Conservation (phyloP, 1,140 invertebrate genomes). For the Neoseiulus cucumeris region DNA sequence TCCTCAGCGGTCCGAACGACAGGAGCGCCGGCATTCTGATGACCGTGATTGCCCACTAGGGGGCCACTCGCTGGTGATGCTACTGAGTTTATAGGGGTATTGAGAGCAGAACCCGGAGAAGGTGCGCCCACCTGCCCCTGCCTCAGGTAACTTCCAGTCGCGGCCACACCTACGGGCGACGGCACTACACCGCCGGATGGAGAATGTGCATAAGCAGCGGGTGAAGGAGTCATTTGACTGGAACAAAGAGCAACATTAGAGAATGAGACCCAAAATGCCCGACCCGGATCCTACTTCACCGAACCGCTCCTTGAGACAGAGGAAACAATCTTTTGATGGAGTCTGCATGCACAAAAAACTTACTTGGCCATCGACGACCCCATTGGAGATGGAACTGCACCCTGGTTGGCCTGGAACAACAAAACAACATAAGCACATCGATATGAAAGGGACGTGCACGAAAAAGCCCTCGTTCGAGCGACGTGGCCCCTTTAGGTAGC, state of each 20-base stretch:
- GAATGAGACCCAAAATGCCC: no score
- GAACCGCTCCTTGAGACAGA: no score
- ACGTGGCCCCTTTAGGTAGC: no score
- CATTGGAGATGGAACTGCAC: not conserved
- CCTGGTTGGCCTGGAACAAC: not conserved
- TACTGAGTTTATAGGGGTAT: conserved; percentile 24
- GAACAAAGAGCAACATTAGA: conserved; percentile 20
- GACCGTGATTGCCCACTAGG: conserved; percentile 24
- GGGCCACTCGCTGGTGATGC: conserved; percentile 22
- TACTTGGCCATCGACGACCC: not conserved
- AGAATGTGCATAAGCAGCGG: conserved; percentile 29
- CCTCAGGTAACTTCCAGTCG: conserved; percentile 22
- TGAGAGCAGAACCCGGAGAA: conserved; percentile 25
- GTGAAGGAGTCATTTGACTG: conserved; percentile 45
- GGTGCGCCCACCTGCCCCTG: conserved; percentile 34
- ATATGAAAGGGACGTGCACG: no score
- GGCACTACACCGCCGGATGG: conserved; percentile 19
- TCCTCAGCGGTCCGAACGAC: conserved; percentile 39
- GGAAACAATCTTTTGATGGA: no score
- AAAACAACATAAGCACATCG: no score
- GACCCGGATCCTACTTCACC: no score
- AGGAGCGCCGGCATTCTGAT: conserved; percentile 24
- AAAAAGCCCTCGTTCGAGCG: no score
- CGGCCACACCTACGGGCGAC: conserved; percentile 15
- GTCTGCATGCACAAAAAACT: not conserved